phyloP scores from a whole-genome alignment of 2,888 invertebrate species.

The Drosophila putrida region DNA sequence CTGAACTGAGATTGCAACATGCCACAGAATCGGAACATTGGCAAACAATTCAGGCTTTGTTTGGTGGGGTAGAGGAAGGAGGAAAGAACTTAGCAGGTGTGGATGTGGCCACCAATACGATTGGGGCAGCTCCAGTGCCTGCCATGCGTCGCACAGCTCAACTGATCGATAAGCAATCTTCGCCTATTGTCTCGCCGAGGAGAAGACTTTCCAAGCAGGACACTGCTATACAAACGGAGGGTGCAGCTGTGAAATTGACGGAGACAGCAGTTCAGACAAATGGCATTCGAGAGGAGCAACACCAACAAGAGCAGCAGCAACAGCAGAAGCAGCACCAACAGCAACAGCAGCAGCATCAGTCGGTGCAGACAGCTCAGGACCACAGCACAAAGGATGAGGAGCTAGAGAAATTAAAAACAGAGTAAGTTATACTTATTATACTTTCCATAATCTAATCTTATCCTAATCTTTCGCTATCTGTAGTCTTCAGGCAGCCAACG shows the following conservation, averaged over 20 bases:
- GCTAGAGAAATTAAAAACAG: slow-evolving; percentile 62
- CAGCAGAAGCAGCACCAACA: background rate
- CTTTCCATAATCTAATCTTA: too few relatives aligned
- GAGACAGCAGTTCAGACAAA: slow-evolving; percentile 72
- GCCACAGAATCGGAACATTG: slow-evolving; percentile 83
- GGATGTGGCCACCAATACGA: slow-evolving; percentile 79
- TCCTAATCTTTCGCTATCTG: background rate
- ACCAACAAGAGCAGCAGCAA: background rate
- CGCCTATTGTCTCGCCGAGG: slow-evolving; percentile 80
- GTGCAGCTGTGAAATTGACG: slow-evolving; percentile 26
- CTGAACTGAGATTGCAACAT: slow-evolving; percentile 72
- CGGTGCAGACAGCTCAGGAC: slow-evolving; percentile 57
- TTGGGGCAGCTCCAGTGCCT: slow-evolving; percentile 59
- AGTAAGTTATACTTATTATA: too few relatives aligned
- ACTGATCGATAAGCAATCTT: slow-evolving; percentile 76
- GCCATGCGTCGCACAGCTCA: slow-evolving; percentile 69
- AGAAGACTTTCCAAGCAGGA: slow-evolving; percentile 30
- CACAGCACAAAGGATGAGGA: slow-evolving; percentile 26
- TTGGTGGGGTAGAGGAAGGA: slow-evolving; percentile 39
- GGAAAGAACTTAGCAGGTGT: background rate
- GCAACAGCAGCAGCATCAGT: slow-evolving; percentile 47
- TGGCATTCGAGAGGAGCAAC: slow-evolving; percentile 12
- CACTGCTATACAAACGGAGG: slow-evolving; percentile 56
- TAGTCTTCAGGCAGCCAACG: slow-evolving; percentile 75
- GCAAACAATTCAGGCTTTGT: slow-evolving; percentile 83